Evolutionary conservation across 37 sponge, comb jelly and placozoan genomes (phyloP), one percentile per base, ranked within the genome.

Genomic region (Lycopodina hypogea): DNA sequence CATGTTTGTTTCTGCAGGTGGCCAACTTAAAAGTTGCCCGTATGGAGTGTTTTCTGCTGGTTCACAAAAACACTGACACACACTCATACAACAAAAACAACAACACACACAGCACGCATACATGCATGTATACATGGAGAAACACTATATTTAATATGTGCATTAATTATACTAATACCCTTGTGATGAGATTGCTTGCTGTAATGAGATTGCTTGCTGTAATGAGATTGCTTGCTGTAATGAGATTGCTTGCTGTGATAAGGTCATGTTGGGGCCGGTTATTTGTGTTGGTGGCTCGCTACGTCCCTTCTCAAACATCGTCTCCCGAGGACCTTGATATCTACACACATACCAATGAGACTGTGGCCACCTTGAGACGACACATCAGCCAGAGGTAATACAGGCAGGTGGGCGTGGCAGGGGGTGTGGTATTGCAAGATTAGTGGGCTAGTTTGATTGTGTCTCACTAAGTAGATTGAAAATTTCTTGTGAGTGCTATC

Each of bases 281-380:
- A 0, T 69, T 91, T 42, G 26, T 76, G 29, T 39, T 91, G 15
- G 37, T 79, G 2, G 58, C 83, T 18, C 84, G 88, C 65, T 91
- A 83, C 76, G 62, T 77, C 29, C 55, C 74, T 23, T 58, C 74
- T 63, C 87, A 82, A 39, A 24, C 75, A 9, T 76, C 80, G 35
- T 48, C 77, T 39, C 80, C 88, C 12, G 96, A 96, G 59, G 96
- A 96, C 61, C 85, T 93, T 87, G 96, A 96, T 28, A 11, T 96
- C 0, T 77, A 66, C 45, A 84, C 92, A 1, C 96, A 96, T 55
- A 36, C 92, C 69, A 93, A 96, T 60, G 95, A 93, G 69, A 56
- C 87, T 9, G 60, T 96, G 42, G 96, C 88, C 14, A 55, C 83
- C 29, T 72, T 96, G 35, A 45, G 96, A 22, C 73, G 96, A 41